A percentile compares a stretch with the other conserved stretches of the same genome.
phyloP scores from a whole-genome alignment of 1,140 invertebrate genomes.

The Melanaphis sacchari region DNA sequence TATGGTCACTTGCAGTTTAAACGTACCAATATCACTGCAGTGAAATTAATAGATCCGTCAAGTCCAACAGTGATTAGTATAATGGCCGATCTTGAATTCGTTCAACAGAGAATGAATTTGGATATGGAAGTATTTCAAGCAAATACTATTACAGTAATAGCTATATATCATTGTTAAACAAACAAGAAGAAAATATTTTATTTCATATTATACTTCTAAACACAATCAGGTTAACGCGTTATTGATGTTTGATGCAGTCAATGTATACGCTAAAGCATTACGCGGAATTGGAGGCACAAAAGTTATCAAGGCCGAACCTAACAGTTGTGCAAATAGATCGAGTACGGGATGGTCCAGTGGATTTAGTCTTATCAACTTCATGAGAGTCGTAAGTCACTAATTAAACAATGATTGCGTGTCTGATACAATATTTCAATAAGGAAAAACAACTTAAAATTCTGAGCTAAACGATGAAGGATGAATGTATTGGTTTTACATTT shows the following conservation, averaged over 20 bases:
- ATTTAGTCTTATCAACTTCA: constrained; percentile 93
- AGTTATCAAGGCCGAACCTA: constrained; percentile 83
- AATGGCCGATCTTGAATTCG: constrained; percentile 39
- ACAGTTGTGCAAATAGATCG: constrained; percentile 79
- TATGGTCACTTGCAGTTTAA: constrained; percentile 81
- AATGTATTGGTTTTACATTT: neutral
- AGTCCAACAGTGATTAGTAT: constrained; percentile 63
- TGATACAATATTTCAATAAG: neutral
- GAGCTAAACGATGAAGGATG: neutral
- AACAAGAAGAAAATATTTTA: neutral
- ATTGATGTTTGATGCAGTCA: constrained; percentile 93
- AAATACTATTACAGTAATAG: constrained; percentile 65
- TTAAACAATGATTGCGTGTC: too few relatives aligned
- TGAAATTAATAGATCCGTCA: constrained; percentile 74
- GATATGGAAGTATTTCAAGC: neutral
- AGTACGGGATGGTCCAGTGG: constrained; percentile 93
- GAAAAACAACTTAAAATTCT: constrained; percentile 5
- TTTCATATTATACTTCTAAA: neutral
- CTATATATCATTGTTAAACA: neutral
- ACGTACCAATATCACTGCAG: constrained; percentile 82
- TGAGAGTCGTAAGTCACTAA: constrained; percentile 85
- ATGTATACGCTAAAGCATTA: constrained; percentile 89
- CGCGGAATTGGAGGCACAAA: constrained; percentile 89
- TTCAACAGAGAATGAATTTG: constrained; percentile 35
- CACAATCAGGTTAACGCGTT: constrained; percentile 79